Percentiles rank a stretch among this genome's conserved stretches.
Evolutionary conservation across 2,888 invertebrate genomes (phyloP).

Genomic region (Melanchra persicariae): DNA sequence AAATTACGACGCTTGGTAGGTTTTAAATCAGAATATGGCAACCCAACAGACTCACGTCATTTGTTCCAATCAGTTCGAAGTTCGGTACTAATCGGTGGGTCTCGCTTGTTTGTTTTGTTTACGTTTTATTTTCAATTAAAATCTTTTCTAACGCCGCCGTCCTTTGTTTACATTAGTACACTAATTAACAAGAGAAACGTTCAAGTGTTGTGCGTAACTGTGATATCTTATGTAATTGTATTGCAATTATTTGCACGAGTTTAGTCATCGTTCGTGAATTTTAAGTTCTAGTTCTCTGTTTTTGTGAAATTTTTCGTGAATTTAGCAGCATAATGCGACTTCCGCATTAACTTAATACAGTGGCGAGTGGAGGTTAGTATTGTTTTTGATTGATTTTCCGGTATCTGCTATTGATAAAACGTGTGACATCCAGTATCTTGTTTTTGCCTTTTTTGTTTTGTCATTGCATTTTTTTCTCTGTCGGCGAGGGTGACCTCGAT

Average conservation of each 20-base stretch:
- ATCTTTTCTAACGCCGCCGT: constrained; percentile 62
- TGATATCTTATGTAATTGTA: constrained; percentile 71
- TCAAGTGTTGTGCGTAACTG: constrained; percentile 75
- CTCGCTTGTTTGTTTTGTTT: constrained; percentile 74
- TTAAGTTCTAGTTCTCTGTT: constrained; percentile 71
- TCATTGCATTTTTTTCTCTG: constrained; percentile 76
- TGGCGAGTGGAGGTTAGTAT: constrained; percentile 53
- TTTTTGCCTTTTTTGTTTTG: constrained; percentile 75
- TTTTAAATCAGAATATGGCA: constrained; percentile 45
- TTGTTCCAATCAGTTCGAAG: constrained; percentile 66
- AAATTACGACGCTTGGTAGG: not conserved
- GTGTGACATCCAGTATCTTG: constrained; percentile 47
- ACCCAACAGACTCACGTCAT: constrained; percentile 57
- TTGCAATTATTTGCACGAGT: constrained; percentile 63
- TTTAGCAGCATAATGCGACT: constrained; percentile 39
- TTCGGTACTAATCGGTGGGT: constrained; percentile 68
- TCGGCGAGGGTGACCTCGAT: constrained; percentile 76
- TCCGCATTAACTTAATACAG: constrained; percentile 38
- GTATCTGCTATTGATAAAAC: constrained; percentile 48
- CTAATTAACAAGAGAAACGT: constrained; percentile 46
- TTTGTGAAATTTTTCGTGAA: constrained; percentile 61
- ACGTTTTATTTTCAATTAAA: constrained; percentile 70
- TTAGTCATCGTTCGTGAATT: constrained; percentile 69
- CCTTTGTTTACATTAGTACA: constrained; percentile 66
- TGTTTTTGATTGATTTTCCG: constrained; percentile 40